These are phyloP conservation scores for Pituophis catenifer DNA, from an alignment of 2,113 vertebrate species.

Conservation along the genomic window DNA sequence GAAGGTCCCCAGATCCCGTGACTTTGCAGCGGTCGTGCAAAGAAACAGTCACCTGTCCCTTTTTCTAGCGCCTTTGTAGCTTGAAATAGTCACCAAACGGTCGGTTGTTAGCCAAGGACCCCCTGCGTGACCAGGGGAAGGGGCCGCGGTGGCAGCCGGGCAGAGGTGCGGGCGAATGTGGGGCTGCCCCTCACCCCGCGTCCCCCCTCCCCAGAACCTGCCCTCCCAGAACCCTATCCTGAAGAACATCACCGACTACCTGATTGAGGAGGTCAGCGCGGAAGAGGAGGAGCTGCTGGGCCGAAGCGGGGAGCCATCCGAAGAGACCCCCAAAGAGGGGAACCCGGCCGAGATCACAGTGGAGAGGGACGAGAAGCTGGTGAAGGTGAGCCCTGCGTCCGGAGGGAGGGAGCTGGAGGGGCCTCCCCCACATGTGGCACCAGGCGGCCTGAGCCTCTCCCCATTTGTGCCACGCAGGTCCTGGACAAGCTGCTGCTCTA, in stretches of 20 bases:
- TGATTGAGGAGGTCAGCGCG: slow-evolving; percentile 91
- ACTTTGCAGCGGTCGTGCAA: too few species aligned
- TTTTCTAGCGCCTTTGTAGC: too few species aligned
- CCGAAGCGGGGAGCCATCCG: slow-evolving; percentile 75
- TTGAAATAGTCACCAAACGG: too few species aligned
- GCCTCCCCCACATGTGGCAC: background rate
- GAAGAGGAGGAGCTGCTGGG: slow-evolving; percentile 92
- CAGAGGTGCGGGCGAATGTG: rapidly evolving
- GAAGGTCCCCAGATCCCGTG: too few species aligned
- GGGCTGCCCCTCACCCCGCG: background rate
- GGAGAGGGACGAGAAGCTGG: slow-evolving; percentile 88
- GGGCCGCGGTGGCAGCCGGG: too few species aligned
- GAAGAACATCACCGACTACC: slow-evolving; percentile 92
- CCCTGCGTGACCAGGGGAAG: too few species aligned
- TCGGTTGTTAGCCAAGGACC: too few species aligned
- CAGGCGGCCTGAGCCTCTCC: background rate
- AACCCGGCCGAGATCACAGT: slow-evolving; percentile 86
- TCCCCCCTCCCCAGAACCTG: slow-evolving; percentile 58
- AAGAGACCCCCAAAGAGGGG: slow-evolving; percentile 82
- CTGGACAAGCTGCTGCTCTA: slow-evolving; percentile 87
- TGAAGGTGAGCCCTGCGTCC: slow-evolving; percentile 73
- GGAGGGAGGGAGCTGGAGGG: rapidly evolving
- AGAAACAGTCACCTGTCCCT: too few species aligned
- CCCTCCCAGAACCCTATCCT: slow-evolving; percentile 88
- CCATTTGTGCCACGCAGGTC: slow-evolving; percentile 68